These are phyloP conservation scores for Cryptophagus acutangulus DNA, from an alignment of 2,888 invertebrate genomes.

Conservation along the genomic window DNA sequence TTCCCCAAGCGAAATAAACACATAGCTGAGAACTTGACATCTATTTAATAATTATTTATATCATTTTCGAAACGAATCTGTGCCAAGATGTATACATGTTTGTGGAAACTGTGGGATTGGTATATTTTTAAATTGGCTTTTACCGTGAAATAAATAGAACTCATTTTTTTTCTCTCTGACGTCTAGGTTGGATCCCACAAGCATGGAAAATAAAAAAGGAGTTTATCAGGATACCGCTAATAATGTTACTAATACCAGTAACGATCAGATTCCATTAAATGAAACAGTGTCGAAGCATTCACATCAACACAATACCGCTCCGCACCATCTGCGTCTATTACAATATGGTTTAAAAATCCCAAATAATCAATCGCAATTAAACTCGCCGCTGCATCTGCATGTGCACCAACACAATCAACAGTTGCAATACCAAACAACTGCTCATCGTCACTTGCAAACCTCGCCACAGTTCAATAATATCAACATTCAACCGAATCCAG, in stretches of 20 bases:
- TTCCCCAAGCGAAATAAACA: too few relatives aligned
- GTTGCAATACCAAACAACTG: slow-evolving; percentile 21
- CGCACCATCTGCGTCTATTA: slow-evolving; percentile 52
- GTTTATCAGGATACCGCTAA: slow-evolving; percentile 32
- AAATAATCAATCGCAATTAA: slow-evolving; percentile 52
- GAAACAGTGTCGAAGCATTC: slow-evolving; percentile 44
- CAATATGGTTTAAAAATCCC: slow-evolving; percentile 57
- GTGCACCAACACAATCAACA: slow-evolving; percentile 41
- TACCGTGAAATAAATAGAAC: slow-evolving; percentile 1
- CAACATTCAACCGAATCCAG: slow-evolving; percentile 30
- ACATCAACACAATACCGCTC: slow-evolving; percentile 55
- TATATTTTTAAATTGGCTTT: slow-evolving; percentile 20
- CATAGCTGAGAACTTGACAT: slow-evolving; percentile 19
- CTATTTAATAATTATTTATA: slow-evolving; percentile 13
- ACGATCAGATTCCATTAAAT: slow-evolving; percentile 20
- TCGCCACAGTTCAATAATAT: slow-evolving; percentile 22
- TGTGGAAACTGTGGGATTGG: slow-evolving; percentile 59
- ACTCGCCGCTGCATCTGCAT: slow-evolving; percentile 46
- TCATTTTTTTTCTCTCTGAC: slow-evolving; percentile 2
- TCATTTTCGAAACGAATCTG: slow-evolving; percentile 25
- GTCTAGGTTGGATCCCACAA: slow-evolving; percentile 45
- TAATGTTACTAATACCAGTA: slow-evolving; percentile 28
- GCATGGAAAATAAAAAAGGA: slow-evolving; percentile 45
- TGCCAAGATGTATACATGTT: slow-evolving; percentile 55
- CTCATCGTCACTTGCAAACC: slow-evolving; percentile 34